A percentile compares a stretch with the other conserved stretches of the same genome.
Conservation (phyloP, 2,113 vertebrate genomes). For the Pyxicephalus adspersus region DNA sequence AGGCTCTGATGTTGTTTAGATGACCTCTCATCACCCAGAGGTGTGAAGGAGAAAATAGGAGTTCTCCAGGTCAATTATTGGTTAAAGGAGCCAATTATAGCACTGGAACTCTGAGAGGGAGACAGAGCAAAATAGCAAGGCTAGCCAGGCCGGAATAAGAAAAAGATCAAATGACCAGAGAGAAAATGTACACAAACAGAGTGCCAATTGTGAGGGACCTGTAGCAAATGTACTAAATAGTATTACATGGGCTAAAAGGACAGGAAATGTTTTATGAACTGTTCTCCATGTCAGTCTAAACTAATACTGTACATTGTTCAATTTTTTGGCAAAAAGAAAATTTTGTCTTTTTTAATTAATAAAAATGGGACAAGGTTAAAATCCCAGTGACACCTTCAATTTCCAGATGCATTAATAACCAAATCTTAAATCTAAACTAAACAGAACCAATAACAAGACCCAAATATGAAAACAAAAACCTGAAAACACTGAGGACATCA, state of each 20-base stretch:
- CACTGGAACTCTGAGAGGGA: background rate
- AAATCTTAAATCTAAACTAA: no score
- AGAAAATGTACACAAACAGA: background rate
- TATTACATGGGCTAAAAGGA: background rate
- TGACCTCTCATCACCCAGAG: background rate
- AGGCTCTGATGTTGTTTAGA: slow-evolving; percentile 10
- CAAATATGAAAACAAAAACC: no score
- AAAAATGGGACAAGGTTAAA: no score
- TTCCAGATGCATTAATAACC: no score
- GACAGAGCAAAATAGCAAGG: slow-evolving; percentile 17
- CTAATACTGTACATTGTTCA: no score
- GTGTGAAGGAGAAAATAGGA: slow-evolving; percentile 23
- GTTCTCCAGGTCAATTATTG: background rate
- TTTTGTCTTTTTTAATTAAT: no score
- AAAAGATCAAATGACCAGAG: background rate
- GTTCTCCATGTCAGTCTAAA: no score
- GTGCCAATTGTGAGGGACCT: background rate
- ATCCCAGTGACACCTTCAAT: no score
- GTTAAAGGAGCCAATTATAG: slow-evolving; percentile 15
- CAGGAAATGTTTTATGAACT: background rate
- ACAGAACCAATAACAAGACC: no score
- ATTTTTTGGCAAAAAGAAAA: no score
- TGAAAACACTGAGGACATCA: no score
- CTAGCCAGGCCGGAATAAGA: background rate
- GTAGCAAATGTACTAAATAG: background rate